Evolutionary conservation across 1,140 invertebrate genomes (phyloP), one percentile per base, ranked within the genome.

Genomic region (Phymorhynchus buccinoides): DNA sequence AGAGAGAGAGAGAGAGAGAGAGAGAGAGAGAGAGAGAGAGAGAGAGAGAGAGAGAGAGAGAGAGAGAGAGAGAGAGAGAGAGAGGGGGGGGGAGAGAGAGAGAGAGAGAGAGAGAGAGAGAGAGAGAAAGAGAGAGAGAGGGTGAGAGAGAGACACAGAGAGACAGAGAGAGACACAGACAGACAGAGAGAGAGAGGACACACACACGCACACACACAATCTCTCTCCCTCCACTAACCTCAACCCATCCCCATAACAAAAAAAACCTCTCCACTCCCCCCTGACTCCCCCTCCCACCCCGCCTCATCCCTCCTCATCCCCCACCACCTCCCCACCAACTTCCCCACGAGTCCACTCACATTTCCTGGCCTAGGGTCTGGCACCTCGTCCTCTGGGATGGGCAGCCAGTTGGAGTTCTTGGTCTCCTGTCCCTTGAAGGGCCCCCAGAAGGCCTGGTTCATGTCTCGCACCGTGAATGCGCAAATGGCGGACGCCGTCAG

Each of bases 401-500:
- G 97, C 85, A 98, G 94, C 97, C 97, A 99, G 37, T 97, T 97
- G 87, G 96, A 97, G 39, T 96, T 97, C 1, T 96, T 97, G 92
- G 97, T 97, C 93, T 96, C 96, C 52, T 96, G 97, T 1, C 96
- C 97, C 93, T 98, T 97, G 94, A 98, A 99, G 93, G 97, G 96
- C 0, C 97, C 98, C 90, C 96, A 95, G 94, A 98, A 99, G n/a
- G 97, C 96, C 87, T 96, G 96, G 92, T 98, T 96, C 86, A 99
- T 97, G 83, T 97, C 96, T 84, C 96, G 95, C 86, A 98, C 95
- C 88, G 96, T 96, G 93, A 98, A 99, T 48, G 97, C 96, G 94
- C 98, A 99, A 87, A 99, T 96, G 30, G 98, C 98, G 52, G 97
- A 98, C 1, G 97, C 97, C 95, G 97, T 96, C 75, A 98, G 94